Base-by-base conservation (phyloP, 2,797 vertebrate species). In the Pteropus rufus region DNA sequence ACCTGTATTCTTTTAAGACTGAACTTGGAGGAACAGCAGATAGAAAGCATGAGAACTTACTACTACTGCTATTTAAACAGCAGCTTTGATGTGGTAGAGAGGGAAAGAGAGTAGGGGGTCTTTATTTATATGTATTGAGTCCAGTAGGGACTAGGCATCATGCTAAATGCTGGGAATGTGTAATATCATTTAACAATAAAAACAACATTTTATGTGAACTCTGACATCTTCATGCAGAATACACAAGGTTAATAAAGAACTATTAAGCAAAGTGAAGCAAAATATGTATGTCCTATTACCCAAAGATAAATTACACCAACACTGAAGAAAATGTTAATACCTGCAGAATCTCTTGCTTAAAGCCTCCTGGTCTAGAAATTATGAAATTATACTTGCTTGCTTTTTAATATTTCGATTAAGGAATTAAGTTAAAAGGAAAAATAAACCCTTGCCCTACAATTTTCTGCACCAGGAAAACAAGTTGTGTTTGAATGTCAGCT, bases 311-410 rank as follows among this genome's bases (percentile, higher is more conserved):
- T 70, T 56, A 24, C 29, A 46, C 19, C 16, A 21, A 56, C 21
- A 52, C 12, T 75, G 2, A 60, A 41, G 15, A 72, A 84, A 69
- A 58, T 1, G 0, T n/a, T 69, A 46, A 39, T 89, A 44, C 49
- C 31, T 82, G 12, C 12, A 58, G 75, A 62, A 36, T 80, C 64
- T 96, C 73, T 84, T 85, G 72, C 62, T 64, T 81, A 72, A 67
- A 93, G 34, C 41, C 15, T 77, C 12, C n/a, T 69, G 70, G 19
- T 77, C 72, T 73, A 89, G 49, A 95, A 95, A 92, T 93, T 65
- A 44, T 24, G 6, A 77, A 77, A 94, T 83, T 56, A 36, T 21
- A 31, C 10, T 44, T 58, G 15, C 15, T 89, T 93, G 41, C 3
- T 75, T 95, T 85, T 88, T 56, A 79, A 77, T 64, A 46, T 60